A percentile compares a stretch with the other conserved stretches of the same genome.
Conservation (phyloP, 1,140 invertebrate genomes). For the Ylistrum balloti region DNA sequence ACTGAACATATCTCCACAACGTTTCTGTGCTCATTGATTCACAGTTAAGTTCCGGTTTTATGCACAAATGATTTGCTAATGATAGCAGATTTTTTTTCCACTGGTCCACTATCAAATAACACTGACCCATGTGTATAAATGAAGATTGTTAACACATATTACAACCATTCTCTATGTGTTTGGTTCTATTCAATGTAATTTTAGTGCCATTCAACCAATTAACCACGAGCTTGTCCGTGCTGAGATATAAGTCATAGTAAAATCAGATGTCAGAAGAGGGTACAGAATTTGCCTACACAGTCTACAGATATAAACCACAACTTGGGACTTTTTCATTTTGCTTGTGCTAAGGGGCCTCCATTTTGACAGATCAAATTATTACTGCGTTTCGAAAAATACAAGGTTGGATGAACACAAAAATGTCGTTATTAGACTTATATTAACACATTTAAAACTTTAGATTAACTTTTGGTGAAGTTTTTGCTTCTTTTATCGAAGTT, state of each 20-base stretch:
- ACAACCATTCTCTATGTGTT: not conserved
- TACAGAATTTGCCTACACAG: not conserved
- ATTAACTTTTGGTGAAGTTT: slow-evolving; percentile 6
- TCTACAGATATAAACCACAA: not conserved
- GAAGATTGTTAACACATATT: not conserved
- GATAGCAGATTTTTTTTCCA: slow-evolving; percentile 17
- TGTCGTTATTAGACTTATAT: slow-evolving; percentile 9
- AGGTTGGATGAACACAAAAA: not conserved
- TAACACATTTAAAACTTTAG: not conserved
- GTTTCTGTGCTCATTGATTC: not conserved
- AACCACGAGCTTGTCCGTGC: not conserved
- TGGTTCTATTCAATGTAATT: not conserved
- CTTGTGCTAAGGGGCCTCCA: slow-evolving; percentile 36
- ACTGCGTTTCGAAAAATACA: not conserved
- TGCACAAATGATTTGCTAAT: slow-evolving; percentile 30
- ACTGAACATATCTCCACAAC: slow-evolving; percentile 18
- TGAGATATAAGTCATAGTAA: not conserved
- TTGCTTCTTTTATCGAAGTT: slow-evolving; percentile 34
- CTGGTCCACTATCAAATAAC: not conserved
- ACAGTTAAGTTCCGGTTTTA: slow-evolving; percentile 1
- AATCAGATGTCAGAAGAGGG: not conserved
- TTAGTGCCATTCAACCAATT: not conserved
- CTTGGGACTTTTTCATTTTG: slow-evolving; percentile 9
- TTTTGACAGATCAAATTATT: slow-evolving; percentile 22
- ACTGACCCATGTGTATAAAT: not conserved